Conservation (phyloP, 2,797 vertebrate species). For the Scomberomorus guttatus region DNA sequence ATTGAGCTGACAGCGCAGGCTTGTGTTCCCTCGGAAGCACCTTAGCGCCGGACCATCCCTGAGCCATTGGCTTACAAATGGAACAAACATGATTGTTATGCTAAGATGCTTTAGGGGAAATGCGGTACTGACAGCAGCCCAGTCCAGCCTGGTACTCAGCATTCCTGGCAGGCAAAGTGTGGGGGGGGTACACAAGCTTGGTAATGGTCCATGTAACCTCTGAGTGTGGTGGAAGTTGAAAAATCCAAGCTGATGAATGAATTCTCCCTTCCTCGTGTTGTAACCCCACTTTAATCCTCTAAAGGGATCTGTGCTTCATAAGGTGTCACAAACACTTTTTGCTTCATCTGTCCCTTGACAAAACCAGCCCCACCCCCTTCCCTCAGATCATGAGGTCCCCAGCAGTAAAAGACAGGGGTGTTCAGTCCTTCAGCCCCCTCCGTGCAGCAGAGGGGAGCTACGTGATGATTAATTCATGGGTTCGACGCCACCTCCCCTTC, state of each 20-base stretch:
- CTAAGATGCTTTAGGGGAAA: slow-evolving; percentile 64
- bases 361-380: slow-evolving; percentile 3
- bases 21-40: slow-evolving; percentile 54
- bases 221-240: slow-evolving; percentile 30
- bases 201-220: slow-evolving; percentile 31
- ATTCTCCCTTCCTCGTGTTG: slow-evolving; percentile 24
- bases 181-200: not conserved
- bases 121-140: slow-evolving; percentile 24
- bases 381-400: slow-evolving; percentile 15
- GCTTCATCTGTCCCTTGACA: slow-evolving; percentile 28
- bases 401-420: slow-evolving; percentile 38
- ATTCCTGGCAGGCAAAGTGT: slow-evolving; percentile 43
- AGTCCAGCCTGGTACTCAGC: slow-evolving; percentile 39
- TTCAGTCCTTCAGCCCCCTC: slow-evolving; percentile 47
- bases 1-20: slow-evolving; percentile 43
- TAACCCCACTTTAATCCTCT: slow-evolving; percentile 49
- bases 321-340: slow-evolving; percentile 41
- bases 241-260: slow-evolving; percentile 40
- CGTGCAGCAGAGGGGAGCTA: slow-evolving; percentile 5
- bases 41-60: slow-evolving; percentile 56
- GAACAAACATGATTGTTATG: slow-evolving; percentile 75
- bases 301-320: slow-evolving; percentile 80
- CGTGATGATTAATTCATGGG: slow-evolving; percentile 37
- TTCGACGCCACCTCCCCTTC: slow-evolving; percentile 39
- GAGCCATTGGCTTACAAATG: slow-evolving; percentile 68